Percentiles rank a stretch among this genome's conserved stretches.
Evolutionary conservation across 1,140 invertebrate genomes (phyloP).

Genomic region (Penaeus japonicus): DNA sequence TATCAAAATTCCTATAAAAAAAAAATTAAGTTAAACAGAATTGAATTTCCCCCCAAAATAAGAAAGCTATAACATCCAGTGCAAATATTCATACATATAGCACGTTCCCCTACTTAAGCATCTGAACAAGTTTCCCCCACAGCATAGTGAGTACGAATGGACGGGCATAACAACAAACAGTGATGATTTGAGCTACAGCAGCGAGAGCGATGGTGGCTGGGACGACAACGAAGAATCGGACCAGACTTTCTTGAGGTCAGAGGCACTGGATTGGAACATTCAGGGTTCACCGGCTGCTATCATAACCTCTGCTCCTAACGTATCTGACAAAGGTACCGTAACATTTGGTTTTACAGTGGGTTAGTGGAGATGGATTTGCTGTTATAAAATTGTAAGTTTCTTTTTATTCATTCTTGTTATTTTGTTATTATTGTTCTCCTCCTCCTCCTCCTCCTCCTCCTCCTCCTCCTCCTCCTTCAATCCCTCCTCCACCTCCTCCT

Average conservation of each 20-base stretch:
- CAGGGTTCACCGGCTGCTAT: constrained; percentile 47
- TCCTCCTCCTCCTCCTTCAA: too few relatives aligned
- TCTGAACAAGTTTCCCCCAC: not conserved
- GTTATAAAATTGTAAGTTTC: not conserved
- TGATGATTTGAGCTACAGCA: constrained; percentile 80
- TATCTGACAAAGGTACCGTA: constrained; percentile 46
- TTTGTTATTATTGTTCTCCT: too few relatives aligned
- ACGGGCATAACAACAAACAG: constrained; percentile 85
- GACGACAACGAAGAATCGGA: constrained; percentile 59
- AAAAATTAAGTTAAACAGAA: too few relatives aligned
- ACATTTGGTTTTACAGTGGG: not conserved
- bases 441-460: too few relatives aligned
- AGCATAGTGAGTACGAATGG: constrained; percentile 72
- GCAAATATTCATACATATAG: too few relatives aligned
- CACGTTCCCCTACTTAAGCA: too few relatives aligned
- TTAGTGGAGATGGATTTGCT: not conserved
- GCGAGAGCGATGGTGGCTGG: constrained; percentile 61
- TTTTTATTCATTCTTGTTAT: not conserved
- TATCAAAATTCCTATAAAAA: too few relatives aligned
- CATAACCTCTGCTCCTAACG: constrained; percentile 47
- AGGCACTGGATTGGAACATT: constrained; percentile 48
- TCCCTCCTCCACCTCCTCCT: too few relatives aligned
- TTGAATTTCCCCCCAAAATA: too few relatives aligned
- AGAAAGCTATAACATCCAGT: too few relatives aligned
- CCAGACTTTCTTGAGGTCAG: not conserved